Conservation (phyloP, 2,113 vertebrate genomes). For the Camelus bactrianus region DNA sequence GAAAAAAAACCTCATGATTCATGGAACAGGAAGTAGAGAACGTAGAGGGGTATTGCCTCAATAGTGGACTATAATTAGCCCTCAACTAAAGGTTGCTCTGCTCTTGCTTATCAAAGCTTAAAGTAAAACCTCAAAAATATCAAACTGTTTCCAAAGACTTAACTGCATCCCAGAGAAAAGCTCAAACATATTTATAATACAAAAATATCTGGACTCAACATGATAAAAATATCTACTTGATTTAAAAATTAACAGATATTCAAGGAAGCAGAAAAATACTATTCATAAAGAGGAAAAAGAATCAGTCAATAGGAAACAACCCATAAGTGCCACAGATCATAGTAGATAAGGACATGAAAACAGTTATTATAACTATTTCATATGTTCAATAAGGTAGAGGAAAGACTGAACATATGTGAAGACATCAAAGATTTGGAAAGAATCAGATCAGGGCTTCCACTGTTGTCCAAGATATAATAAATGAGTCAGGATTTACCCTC, state of each 20-base stretch:
- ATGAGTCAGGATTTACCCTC: background rate
- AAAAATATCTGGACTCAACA: background rate
- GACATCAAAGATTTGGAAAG: background rate
- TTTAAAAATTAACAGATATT: background rate
- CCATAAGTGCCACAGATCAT: background rate
- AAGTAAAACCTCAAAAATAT: conserved; percentile 33
- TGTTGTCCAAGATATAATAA: background rate
- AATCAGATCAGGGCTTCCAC: background rate
- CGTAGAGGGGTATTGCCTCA: background rate
- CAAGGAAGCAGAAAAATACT: conserved; percentile 18
- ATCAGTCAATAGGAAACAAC: background rate
- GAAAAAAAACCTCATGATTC: background rate
- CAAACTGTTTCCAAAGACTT: conserved; percentile 1
- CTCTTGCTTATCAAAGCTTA: conserved; percentile 32
- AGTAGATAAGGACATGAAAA: background rate
- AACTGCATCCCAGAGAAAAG: background rate
- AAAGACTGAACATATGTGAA: background rate
- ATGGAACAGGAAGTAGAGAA: background rate
- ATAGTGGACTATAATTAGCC: background rate
- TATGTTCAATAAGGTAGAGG: background rate
- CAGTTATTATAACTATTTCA: background rate
- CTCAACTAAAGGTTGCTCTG: background rate
- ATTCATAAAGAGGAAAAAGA: background rate
- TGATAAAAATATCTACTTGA: background rate
- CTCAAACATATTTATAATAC: background rate